Conservation (phyloP, 2,797 vertebrate species). For the Hydrocynus forskahlii region DNA sequence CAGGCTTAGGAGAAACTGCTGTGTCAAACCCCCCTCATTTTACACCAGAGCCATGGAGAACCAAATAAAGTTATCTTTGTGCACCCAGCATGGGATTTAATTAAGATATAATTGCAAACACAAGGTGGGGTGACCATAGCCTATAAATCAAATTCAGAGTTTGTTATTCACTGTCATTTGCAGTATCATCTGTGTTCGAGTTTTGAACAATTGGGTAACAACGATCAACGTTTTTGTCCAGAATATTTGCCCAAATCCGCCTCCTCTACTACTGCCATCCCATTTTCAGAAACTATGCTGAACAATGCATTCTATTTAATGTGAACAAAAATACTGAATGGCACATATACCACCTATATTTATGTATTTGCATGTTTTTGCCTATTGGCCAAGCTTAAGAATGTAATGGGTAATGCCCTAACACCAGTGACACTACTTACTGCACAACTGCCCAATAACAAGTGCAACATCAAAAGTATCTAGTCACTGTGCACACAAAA, state of each 20-base stretch:
- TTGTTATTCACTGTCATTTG: constrained; percentile 50
- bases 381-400: not conserved
- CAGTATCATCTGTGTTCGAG: constrained; percentile 43
- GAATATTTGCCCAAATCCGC: constrained; percentile 17
- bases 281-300: constrained; percentile 17
- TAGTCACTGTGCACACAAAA: not conserved
- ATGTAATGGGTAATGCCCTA: not conserved
- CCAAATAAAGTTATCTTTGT: constrained; percentile 56
- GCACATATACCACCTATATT: not conserved
- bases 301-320: not conserved
- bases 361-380: not conserved
- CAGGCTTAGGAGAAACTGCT: constrained; percentile 69
- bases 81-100: constrained; percentile 58
- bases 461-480: not conserved
- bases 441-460: not conserved
- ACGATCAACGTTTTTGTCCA: constrained; percentile 29
- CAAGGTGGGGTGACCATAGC: constrained; percentile 50
- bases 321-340: not conserved
- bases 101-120: constrained; percentile 62
- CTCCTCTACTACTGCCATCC: not conserved
- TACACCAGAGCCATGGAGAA: constrained; percentile 42
- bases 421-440: not conserved
- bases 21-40: constrained; percentile 69
- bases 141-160: constrained; percentile 59
- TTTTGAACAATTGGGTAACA: constrained; percentile 40